phyloP scores from a whole-genome alignment of 2,113 vertebrate species.

The Cyanistes caeruleus region DNA sequence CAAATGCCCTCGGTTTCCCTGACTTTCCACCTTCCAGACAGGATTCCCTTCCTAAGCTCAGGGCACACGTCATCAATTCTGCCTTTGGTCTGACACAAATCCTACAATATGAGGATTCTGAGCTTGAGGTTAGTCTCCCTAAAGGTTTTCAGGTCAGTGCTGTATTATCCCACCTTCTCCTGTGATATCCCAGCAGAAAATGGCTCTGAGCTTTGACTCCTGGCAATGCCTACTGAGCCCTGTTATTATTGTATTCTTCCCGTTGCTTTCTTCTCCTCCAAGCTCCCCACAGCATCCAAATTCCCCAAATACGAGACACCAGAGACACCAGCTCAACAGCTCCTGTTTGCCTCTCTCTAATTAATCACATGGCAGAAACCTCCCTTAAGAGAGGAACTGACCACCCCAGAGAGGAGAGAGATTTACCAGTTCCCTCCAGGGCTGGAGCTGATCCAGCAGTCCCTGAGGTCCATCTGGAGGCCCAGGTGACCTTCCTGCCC shows the following conservation, averaged over 20 bases:
- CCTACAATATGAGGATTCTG: accelerated
- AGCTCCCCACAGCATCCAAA: not conserved
- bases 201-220: not conserved
- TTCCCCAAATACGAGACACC: not conserved
- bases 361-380: not conserved
- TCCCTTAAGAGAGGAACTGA: accelerated
- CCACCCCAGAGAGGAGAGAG: not conserved
- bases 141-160: too few species aligned
- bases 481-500: too few species aligned
- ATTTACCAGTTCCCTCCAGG: not conserved
- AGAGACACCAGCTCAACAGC: not conserved
- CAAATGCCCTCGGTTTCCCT: not conserved
- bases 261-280: not conserved
- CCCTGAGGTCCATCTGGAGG: not conserved
- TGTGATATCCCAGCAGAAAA: not conserved
- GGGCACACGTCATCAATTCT: not conserved
- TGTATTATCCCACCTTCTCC: not conserved
- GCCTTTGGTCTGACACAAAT: not conserved
- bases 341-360: not conserved
- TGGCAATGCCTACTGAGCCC: not conserved
- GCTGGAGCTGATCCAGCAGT: not conserved
- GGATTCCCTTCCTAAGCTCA: not conserved
- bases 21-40: not conserved
- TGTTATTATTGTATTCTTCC: not conserved
- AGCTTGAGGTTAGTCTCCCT: not conserved